phyloP scores from a whole-genome alignment of 2,113 vertebrate species.

The Alexandromys fortis region DNA sequence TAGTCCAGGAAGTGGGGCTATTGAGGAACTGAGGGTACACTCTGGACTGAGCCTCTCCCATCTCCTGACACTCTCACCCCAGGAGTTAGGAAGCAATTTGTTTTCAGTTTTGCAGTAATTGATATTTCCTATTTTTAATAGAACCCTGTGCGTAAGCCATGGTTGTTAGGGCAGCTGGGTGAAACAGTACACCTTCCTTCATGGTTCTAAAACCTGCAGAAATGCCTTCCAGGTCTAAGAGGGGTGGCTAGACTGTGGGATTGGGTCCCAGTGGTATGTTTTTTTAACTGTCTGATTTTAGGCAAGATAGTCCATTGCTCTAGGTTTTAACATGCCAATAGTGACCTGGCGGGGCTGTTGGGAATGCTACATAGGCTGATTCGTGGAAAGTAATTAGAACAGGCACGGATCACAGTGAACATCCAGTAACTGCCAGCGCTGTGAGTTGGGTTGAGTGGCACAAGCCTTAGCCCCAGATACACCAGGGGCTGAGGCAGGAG shows the following conservation, averaged over 20 bases:
- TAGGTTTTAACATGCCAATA: not conserved
- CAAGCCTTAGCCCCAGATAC: not conserved
- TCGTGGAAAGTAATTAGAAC: not conserved
- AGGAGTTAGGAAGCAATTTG: constrained; percentile 1
- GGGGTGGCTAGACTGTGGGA: not conserved
- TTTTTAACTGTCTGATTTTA: not conserved
- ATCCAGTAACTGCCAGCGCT: not conserved
- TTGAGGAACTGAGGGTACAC: not conserved
- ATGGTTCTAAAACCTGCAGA: not conserved
- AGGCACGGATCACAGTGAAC: not conserved
- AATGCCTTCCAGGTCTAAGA: not conserved
- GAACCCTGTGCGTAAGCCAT: not conserved
- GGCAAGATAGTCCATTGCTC: not conserved
- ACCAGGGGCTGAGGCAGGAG: not conserved
- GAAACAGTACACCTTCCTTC: not conserved
- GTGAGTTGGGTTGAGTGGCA: not conserved
- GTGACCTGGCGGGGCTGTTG: not conserved
- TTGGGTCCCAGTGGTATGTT: not conserved
- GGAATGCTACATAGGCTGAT: not conserved
- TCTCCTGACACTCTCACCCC: not conserved
- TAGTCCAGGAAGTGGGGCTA: not conserved
- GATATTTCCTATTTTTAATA: constrained; percentile 20
- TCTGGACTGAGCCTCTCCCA: not conserved
- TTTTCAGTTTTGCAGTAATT: not conserved
- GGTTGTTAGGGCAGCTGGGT: not conserved